These are phyloP conservation scores for Choloepus hoffmanni DNA, from an alignment of 2,113 vertebrate species.

Conservation along the genomic window DNA sequence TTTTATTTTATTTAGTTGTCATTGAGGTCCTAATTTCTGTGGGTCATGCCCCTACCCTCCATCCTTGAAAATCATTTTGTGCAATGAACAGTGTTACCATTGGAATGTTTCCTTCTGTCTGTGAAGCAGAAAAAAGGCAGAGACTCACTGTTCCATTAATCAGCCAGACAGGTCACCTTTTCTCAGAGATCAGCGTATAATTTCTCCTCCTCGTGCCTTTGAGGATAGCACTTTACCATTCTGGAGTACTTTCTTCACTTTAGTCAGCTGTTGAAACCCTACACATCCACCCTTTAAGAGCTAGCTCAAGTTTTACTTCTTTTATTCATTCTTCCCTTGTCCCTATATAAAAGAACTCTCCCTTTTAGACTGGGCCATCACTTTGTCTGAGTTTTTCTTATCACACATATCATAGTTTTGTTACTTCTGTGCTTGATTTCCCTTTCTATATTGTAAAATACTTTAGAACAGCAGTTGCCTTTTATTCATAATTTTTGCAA, in stretches of 20 bases:
- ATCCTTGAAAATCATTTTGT: background rate
- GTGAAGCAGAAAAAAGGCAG: background rate
- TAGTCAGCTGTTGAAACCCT: background rate
- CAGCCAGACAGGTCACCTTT: background rate
- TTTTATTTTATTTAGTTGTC: background rate
- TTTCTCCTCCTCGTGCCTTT: background rate
- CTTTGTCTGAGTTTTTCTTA: background rate
- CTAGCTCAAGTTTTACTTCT: background rate
- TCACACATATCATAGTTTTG: background rate
- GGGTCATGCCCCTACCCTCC: background rate
- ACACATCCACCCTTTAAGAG: background rate
- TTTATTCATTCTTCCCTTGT: background rate
- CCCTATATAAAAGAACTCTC: background rate
- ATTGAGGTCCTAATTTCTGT: background rate
- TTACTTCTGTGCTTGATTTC: background rate
- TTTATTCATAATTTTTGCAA: background rate
- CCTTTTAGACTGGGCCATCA: background rate
- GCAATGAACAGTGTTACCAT: background rate
- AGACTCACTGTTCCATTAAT: too few relatives aligned
- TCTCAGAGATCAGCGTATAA: too few relatives aligned
- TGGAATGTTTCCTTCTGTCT: background rate
- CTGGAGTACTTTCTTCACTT: background rate
- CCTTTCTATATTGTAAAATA: background rate
- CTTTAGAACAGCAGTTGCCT: background rate
- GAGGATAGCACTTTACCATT: too few relatives aligned